Conservation (phyloP, 2,888 invertebrate genomes). For the Cabera pusaria region DNA sequence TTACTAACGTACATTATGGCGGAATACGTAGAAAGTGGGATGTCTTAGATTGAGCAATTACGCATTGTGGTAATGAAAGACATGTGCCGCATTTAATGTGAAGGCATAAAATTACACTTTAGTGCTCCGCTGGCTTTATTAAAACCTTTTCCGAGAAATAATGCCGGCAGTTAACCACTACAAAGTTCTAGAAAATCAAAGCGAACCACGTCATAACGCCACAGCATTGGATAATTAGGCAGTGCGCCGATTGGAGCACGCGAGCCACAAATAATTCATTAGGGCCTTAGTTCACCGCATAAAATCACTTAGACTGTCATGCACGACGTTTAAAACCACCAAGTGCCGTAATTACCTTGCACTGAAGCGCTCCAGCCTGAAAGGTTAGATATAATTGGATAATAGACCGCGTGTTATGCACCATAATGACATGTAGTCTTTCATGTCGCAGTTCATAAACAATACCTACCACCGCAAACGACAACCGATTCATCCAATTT, state of each 20-base stretch:
- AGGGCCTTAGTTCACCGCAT: conserved; percentile 61
- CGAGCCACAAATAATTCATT: conserved; percentile 80
- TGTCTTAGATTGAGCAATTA: too few species aligned
- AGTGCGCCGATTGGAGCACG: conserved; percentile 59
- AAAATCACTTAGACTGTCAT: conserved; percentile 81
- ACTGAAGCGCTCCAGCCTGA: conserved; percentile 64
- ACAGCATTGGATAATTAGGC: conserved; percentile 59
- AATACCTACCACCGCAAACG: conserved; percentile 40
- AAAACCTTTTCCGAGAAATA: conserved; percentile 18
- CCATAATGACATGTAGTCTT: conserved; percentile 65
- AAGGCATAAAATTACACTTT: neutral
- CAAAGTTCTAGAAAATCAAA: conserved; percentile 36
- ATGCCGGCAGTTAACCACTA: conserved; percentile 17
- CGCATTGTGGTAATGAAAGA: too few species aligned
- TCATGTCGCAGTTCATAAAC: conserved; percentile 43
- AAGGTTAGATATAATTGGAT: conserved; percentile 83
- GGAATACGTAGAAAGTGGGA: too few species aligned
- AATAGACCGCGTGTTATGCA: conserved; percentile 68
- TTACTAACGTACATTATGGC: too few species aligned
- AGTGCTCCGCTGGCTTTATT: conserved; percentile 14
- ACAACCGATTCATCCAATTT: conserved; percentile 66
- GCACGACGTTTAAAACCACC: conserved; percentile 69
- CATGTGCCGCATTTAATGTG: too few species aligned
- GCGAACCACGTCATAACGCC: conserved; percentile 51
- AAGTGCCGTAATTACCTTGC: conserved; percentile 61